Conservation (phyloP, 53 echinoderm and acorn worm species). For the Echinometra lucunter region DNA sequence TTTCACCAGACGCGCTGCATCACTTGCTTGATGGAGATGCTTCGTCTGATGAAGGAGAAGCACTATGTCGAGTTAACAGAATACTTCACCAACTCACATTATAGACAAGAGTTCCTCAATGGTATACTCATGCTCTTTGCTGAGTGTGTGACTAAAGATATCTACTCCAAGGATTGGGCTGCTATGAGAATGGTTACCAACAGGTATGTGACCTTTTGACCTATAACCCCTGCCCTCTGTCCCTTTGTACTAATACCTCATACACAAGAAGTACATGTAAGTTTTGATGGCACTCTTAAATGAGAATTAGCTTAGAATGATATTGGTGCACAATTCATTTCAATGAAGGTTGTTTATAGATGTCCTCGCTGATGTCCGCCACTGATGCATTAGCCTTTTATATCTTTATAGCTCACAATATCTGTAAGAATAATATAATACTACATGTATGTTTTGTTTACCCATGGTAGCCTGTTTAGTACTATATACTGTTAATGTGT, state of each 20-base stretch:
- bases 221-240: background rate
- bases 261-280: no score
- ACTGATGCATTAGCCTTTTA: background rate
- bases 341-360: background rate
- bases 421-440: no score
- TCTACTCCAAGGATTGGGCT: constrained; percentile 86
- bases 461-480: no score
- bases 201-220: constrained; percentile 69
- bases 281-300: no score
- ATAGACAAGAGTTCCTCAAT: constrained; percentile 78
- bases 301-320: no score
- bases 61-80: constrained; percentile 80
- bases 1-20: constrained; percentile 73
- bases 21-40: constrained; percentile 84
- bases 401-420: background rate
- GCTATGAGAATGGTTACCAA: constrained; percentile 93
- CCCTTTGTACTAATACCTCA: no score
- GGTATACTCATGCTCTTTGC: constrained; percentile 85
- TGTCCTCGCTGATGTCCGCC: background rate
- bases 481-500: no score
- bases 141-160: constrained; percentile 75
- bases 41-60: constrained; percentile 90
- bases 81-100: constrained; percentile 63
- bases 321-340: background rate
- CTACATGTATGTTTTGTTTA: no score